Conservation (phyloP, 2,113 vertebrate species). For the Notothenia rossii region DNA sequence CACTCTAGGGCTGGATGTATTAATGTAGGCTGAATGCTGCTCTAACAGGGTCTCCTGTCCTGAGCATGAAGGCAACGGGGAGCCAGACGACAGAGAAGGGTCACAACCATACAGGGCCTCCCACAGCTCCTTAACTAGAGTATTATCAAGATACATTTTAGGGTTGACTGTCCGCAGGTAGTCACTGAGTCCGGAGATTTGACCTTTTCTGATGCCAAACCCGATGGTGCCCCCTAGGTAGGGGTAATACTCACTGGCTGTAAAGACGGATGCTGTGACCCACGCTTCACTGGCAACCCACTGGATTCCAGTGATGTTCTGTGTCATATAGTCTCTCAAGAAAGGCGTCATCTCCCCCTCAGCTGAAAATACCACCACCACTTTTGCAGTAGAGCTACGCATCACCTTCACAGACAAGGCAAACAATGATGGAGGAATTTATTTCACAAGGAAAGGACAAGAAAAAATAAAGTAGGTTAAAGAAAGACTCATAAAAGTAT, state of each 20-base stretch:
- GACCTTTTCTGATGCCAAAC: conserved; percentile 78
- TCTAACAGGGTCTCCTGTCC: conserved; percentile 72
- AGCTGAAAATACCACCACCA: conserved; percentile 81
- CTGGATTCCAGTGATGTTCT: conserved; percentile 83
- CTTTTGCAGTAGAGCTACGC: conserved; percentile 77
- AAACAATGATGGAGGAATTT: background rate
- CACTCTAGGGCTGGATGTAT: conserved; percentile 79
- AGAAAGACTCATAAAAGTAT: background rate
- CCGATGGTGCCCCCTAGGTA: conserved; percentile 83
- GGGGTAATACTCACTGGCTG: conserved; percentile 77
- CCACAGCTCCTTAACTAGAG: conserved; percentile 81
- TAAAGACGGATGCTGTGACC: conserved; percentile 82
- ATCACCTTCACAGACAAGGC: conserved; percentile 69
- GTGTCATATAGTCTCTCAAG: conserved; percentile 78
- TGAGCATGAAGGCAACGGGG: conserved; percentile 66
- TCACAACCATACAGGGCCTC: conserved; percentile 79
- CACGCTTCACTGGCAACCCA: conserved; percentile 87
- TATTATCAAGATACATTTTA: conserved; percentile 69
- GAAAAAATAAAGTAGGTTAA: background rate
- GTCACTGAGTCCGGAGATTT: conserved; percentile 73
- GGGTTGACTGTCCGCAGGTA: conserved; percentile 79
- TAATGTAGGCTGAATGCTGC: conserved; percentile 78
- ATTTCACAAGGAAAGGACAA: background rate
- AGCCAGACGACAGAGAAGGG: conserved; percentile 26
- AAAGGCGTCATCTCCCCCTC: conserved; percentile 84